Base-by-base conservation (phyloP, 2,113 vertebrate genomes). In the Clarias gariepinus region DNA sequence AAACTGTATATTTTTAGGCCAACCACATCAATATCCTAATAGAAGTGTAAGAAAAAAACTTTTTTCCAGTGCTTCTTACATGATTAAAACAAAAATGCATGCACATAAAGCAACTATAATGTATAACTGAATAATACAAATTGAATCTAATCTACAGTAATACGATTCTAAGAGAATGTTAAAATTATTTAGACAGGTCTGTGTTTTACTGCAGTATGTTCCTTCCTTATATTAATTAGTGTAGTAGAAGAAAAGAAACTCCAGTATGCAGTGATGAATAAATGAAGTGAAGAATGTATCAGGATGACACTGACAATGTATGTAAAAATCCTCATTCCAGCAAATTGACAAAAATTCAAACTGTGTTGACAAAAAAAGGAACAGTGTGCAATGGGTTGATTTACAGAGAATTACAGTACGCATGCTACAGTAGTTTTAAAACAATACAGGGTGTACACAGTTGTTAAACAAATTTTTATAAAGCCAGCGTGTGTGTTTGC, bases 391-490 rank as follows among this genome's bases (percentile, higher is more conserved):
- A 91, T 92, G 91, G 92, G 89, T 92, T 94, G 90, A 76, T 61
- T 47, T 92, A 93, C 93, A 93, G 87, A 85, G 89, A 93, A 93
- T 90, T 89, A 87, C 41, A 86, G 84, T 47, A 47, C 64, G 87
- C 91, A 88, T 92, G 90, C 86, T 92, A 93, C 91, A 52, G 8
- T 57, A 19, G n/a, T 94, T 95, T 94, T 93, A 92, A 93, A 93
- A 93, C 94, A 94, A 94, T 92, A 86, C 89, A 91, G 92, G 92
- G 92, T 90, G 92, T 88, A 92, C 89, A 83, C 88, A 88, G 91
- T 95, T 94, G 93, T 95, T 94, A 93, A 94, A 93, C 94, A 94
- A 88, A 92, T 94, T 95, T 89, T 89, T 84, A 92, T 92, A 93
- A 93, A 93, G 92, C 93, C 94, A 91, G 89, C 90, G 86, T 82